Base-by-base conservation (phyloP, 2,113 vertebrate genomes). In the Mustela lutreola region DNA sequence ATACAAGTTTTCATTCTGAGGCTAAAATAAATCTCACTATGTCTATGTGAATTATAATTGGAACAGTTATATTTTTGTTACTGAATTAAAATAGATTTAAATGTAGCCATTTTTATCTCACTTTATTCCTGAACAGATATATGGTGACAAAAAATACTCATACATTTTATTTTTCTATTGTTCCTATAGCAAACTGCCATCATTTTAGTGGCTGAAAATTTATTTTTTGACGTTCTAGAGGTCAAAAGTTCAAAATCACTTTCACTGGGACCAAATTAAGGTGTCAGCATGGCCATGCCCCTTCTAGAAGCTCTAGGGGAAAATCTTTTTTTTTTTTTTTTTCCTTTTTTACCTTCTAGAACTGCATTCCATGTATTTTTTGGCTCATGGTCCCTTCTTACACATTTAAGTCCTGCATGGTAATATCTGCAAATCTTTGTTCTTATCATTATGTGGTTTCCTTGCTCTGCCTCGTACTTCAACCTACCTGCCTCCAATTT, bases 351-450 rank as follows among this genome's bases (percentile, higher is more conserved):
- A 71, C 7, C 2, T 75, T 73, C 42, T 75, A 11, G 45, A 67
- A 21, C 19, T 81, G 4, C 9, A 22, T 2, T 82, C 0, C 11
- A 63, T 56, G 18, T n/a, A n/a, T 48, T 33, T 19, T 15, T 45
- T 45, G 78, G 33, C 5, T 24, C 4, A 0, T 4, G 1, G 12
- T 11, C 1, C 11, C 22, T 62, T 65, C 9, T 3, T 45, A 6
- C 4, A 14, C 60, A 26, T 92, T 48, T 63, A 42, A 84, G 84
- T 36, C 11, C 26, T 39, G 8, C 26, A 11, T 21, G 9, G 4
- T 7, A 11, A 11, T 21, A 67, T 33, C 28, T 71, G 18, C 53
- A 26, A 12, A 65, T 31, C 42, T 88, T 36, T 89, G 42, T n/a
- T 92, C 19, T 22, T 4, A 1, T 21, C 14, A 53, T 18, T 28